A percentile compares a stretch with the other conserved stretches of the same genome.
Conservation (phyloP, 1,140 invertebrate species). For the Telenomus remus region DNA sequence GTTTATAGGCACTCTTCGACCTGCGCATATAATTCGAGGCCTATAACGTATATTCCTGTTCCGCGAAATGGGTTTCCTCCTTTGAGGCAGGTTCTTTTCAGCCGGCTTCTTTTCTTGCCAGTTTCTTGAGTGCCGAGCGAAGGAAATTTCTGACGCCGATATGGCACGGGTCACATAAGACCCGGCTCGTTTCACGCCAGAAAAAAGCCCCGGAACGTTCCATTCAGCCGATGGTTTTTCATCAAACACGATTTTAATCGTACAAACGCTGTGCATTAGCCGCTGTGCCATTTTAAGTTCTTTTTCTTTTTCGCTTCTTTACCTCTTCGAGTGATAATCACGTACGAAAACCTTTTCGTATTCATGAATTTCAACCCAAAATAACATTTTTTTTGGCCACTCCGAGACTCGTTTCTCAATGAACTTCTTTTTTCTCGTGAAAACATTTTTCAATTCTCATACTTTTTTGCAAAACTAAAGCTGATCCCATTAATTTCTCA, state of each 20-base stretch:
- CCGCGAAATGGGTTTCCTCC: conserved; percentile 43
- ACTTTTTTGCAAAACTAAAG: no score
- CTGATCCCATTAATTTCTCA: no score
- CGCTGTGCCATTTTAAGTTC: conserved; percentile 1
- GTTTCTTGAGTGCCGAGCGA: conserved; percentile 28
- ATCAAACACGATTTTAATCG: conserved; percentile 23
- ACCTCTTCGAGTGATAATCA: conserved; percentile 3
- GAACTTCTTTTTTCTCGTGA: no score
- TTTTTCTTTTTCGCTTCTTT: not conserved
- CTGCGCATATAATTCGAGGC: conserved; percentile 27
- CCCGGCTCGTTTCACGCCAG: conserved; percentile 22
- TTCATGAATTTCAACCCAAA: no score
- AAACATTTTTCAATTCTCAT: no score
- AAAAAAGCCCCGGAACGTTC: conserved; percentile 22
- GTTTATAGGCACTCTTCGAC: conserved; percentile 29
- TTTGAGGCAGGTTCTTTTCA: conserved; percentile 42
- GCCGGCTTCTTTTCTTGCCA: conserved; percentile 16
- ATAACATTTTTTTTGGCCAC: no score
- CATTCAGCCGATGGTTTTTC: conserved; percentile 15
- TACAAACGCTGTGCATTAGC: conserved; percentile 2
- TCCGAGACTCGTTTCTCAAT: no score
- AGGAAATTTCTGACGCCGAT: conserved; percentile 27
- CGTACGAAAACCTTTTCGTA: not conserved
- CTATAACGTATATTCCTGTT: conserved; percentile 44
- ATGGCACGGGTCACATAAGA: conserved; percentile 41